These are phyloP conservation scores for Scaptomyza parva DNA, from an alignment of 2,888 invertebrate genomes.

Conservation along the genomic window DNA sequence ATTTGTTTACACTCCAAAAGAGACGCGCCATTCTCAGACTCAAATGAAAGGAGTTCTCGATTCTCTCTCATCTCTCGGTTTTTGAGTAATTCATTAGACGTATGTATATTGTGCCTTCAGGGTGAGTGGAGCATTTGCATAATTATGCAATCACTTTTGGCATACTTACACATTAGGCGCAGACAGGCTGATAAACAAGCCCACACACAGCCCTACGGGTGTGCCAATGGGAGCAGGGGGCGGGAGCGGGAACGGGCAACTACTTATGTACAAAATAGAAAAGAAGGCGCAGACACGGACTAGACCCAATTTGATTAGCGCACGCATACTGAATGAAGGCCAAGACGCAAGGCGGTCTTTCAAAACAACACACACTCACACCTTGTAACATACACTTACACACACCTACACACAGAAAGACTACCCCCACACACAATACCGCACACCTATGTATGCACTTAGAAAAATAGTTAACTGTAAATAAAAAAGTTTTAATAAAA, in stretches of 20 bases:
- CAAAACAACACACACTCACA: neutral
- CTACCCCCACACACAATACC: constrained; percentile 7
- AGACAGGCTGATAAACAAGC: constrained; percentile 77
- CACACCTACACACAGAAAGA: constrained; percentile 4
- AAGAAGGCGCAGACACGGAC: constrained; percentile 72
- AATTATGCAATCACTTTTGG: constrained; percentile 82
- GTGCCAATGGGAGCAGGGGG: no score
- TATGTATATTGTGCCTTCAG: constrained; percentile 69
- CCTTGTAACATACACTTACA: neutral
- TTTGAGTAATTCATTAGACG: constrained; percentile 78
- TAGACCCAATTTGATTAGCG: constrained; percentile 80
- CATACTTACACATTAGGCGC: constrained; percentile 79
- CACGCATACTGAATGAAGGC: constrained; percentile 73
- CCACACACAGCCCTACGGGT: constrained; percentile 6
- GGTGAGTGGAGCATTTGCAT: constrained; percentile 72
- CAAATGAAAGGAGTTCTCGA: constrained; percentile 18
- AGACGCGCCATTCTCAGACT: constrained; percentile 3
- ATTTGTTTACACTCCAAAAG: constrained; percentile 50
- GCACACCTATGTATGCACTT: constrained; percentile 7
- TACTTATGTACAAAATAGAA: constrained; percentile 36
- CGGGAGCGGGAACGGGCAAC: no score
- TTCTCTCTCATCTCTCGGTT: constrained; percentile 35
- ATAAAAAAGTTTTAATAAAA: no score
- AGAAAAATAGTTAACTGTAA: neutral
- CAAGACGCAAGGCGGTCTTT: constrained; percentile 40